These are phyloP conservation scores for Antheraea mylitta DNA, from an alignment of 1,140 invertebrate genomes.

Conservation along the genomic window DNA sequence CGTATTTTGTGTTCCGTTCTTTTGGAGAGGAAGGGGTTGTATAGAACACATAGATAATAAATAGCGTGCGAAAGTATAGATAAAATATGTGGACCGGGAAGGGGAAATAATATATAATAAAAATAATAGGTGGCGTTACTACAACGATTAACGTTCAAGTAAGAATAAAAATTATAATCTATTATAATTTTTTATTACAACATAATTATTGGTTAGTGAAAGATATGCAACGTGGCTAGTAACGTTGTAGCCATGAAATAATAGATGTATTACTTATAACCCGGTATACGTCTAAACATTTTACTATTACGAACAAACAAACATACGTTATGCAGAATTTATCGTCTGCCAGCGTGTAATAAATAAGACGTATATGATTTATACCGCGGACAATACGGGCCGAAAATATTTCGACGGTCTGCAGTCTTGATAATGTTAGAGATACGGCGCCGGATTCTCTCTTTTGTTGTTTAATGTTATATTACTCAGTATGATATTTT, in stretches of 20 bases:
- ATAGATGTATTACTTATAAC: constrained; percentile 6
- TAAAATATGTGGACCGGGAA: too few relatives aligned
- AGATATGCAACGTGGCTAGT: background rate
- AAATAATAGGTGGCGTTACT: too few relatives aligned
- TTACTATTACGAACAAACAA: constrained; percentile 10
- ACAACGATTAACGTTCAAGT: background rate
- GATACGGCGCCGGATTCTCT: too few relatives aligned
- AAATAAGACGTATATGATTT: constrained; percentile 7
- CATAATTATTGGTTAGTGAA: background rate
- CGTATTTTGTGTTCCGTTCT: too few relatives aligned
- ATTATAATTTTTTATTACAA: background rate
- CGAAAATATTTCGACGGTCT: constrained; percentile 10
- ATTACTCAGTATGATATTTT: too few relatives aligned
- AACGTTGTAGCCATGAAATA: background rate
- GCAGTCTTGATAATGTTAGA: too few relatives aligned
- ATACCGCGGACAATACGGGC: constrained; percentile 5
- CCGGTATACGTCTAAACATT: constrained; percentile 9
- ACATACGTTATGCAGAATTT: constrained; percentile 11
- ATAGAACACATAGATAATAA: too few relatives aligned
- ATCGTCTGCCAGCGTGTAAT: constrained; percentile 11
- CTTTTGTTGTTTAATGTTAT: too few relatives aligned
- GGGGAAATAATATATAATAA: too few relatives aligned
- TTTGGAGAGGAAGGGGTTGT: too few relatives aligned
- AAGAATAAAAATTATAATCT: background rate
- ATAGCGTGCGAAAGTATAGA: too few relatives aligned